Evolutionary conservation across 2,797 vertebrate genomes (phyloP).

Genomic region (Capromys pilorides): DNA sequence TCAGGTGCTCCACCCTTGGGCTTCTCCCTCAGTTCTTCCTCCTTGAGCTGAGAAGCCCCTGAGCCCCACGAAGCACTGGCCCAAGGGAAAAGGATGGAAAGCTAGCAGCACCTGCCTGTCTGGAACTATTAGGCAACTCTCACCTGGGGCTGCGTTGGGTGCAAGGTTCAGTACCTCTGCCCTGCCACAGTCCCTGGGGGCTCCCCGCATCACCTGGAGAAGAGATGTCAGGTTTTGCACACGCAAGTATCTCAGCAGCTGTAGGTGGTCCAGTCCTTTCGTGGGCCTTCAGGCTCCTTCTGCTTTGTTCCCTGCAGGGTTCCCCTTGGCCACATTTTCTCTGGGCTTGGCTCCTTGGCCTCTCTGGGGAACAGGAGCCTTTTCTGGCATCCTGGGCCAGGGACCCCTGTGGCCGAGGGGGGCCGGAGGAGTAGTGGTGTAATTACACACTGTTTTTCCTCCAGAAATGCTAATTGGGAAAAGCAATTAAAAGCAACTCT

Average conservation of each 20-base stretch:
- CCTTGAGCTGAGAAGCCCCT: background rate
- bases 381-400: background rate
- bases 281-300: background rate
- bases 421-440: constrained; percentile 79
- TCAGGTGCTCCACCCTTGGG: background rate
- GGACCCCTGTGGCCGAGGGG: background rate
- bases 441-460: constrained; percentile 87
- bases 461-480: constrained; percentile 87
- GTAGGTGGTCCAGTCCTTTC: fast-evolving
- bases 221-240: background rate
- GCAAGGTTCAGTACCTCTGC: fast-evolving
- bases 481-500: constrained; percentile 96
- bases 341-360: background rate
- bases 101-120: background rate
- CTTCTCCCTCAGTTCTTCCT: background rate
- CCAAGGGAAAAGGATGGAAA: background rate
- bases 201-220: background rate
- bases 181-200: background rate
- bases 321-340: background rate
- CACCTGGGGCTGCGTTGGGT: background rate
- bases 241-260: fast-evolving
- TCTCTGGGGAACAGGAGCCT: background rate
- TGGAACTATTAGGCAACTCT: background rate
- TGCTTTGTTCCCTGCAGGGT: background rate
- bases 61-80: background rate